Evolutionary conservation across 1,140 invertebrate species (phyloP).

Genomic region (Drosophila ambigua): DNA sequence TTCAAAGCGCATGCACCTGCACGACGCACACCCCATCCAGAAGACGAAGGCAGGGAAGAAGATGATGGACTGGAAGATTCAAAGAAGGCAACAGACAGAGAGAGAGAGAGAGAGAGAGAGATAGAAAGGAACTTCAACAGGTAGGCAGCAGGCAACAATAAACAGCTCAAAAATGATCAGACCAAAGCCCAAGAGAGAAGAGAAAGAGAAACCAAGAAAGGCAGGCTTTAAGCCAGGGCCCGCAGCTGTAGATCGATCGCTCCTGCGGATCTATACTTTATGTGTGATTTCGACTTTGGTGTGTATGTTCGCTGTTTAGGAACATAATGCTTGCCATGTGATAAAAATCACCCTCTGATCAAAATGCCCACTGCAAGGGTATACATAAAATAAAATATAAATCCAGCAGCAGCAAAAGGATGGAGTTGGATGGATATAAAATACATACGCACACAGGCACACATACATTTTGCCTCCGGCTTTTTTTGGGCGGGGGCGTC

Average conservation of each 20-base stretch:
- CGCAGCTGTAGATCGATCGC: too few species aligned
- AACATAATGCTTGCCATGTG: neutral
- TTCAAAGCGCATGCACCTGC: slow-evolving; percentile 58
- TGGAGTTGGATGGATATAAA: too few species aligned
- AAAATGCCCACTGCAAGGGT: too few species aligned
- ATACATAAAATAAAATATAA: too few species aligned
- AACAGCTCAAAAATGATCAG: too few species aligned
- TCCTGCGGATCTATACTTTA: too few species aligned
- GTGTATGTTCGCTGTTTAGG: too few species aligned
- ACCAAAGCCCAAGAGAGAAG: neutral
- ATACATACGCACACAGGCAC: too few species aligned
- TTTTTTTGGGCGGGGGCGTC: slow-evolving; percentile 37
- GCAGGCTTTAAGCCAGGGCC: too few species aligned
- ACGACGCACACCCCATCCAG: neutral
- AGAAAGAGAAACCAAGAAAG: neutral
- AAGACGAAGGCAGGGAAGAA: slow-evolving; percentile 8
- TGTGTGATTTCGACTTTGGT: too few species aligned
- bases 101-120: neutral
- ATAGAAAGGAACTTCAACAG: neutral
- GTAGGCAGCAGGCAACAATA: neutral
- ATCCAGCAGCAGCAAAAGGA: too few species aligned
- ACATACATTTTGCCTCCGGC: neutral
- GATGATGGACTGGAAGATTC: slow-evolving; percentile 11
- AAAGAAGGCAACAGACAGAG: slow-evolving; percentile 1
- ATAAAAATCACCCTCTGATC: neutral